A percentile compares a stretch with the other conserved stretches of the same genome.
Evolutionary conservation across 1,140 invertebrate genomes (phyloP).

Genomic region (Lepidurus couesii): DNA sequence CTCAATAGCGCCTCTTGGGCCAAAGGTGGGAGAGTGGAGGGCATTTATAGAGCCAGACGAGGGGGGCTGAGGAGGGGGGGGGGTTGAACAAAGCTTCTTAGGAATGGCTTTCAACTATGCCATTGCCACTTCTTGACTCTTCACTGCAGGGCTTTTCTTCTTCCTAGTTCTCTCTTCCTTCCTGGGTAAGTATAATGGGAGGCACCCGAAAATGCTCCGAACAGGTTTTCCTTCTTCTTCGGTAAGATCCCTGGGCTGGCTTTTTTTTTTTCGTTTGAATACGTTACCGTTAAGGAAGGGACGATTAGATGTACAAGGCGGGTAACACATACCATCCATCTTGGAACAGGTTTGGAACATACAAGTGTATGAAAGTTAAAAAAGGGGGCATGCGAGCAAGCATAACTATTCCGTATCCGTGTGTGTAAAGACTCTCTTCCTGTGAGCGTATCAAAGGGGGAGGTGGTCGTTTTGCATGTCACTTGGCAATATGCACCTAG

Average conservation of each 20-base stretch:
- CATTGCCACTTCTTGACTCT: conserved; percentile 19
- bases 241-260: not conserved
- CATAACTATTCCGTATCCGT: not conserved
- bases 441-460: not conserved
- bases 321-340: not conserved
- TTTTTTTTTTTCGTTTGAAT: not conserved
- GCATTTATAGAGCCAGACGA: conserved; percentile 18
- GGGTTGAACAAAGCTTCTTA: conserved; percentile 15
- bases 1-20: conserved; percentile 15
- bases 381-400: not conserved
- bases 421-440: not conserved
- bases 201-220: not conserved
- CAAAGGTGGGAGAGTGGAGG: not conserved
- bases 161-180: conserved; percentile 6
- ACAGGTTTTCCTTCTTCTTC: not conserved
- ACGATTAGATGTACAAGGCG: not conserved
- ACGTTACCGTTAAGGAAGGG: conserved; percentile 14
- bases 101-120: conserved; percentile 21
- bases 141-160: conserved; percentile 10
- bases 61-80: not conserved
- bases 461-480: not conserved
- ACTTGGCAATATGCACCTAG: not conserved
- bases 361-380: not conserved
- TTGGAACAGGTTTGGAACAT: not conserved
- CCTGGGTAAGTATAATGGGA: conserved; percentile 5